phyloP scores from a whole-genome alignment of 2,113 vertebrate genomes.

The Chrysochloris asiatica region DNA sequence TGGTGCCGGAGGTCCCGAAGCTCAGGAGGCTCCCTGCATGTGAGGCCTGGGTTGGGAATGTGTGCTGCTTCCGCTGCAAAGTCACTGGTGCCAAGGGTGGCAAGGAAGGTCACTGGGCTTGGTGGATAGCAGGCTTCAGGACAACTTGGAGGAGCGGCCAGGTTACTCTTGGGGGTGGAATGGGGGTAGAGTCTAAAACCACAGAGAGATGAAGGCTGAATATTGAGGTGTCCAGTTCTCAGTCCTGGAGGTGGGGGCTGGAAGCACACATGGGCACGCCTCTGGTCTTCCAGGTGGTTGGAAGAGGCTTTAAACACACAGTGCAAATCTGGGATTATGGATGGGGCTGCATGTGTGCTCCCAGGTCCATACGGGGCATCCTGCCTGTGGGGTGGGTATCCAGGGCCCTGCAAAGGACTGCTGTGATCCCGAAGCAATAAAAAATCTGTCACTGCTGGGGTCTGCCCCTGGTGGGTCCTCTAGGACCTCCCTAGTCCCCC shows the following conservation, averaged over 20 bases:
- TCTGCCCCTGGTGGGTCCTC: neutral
- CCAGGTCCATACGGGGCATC: neutral
- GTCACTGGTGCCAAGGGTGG: neutral
- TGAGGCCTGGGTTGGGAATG: accelerated
- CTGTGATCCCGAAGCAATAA: neutral
- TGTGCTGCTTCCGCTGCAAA: neutral
- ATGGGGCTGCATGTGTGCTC: neutral
- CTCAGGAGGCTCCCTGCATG: neutral
- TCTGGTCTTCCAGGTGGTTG: neutral
- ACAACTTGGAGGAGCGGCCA: accelerated
- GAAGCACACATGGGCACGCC: neutral
- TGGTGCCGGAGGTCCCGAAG: neutral
- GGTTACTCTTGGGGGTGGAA: neutral
- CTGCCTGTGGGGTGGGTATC: neutral
- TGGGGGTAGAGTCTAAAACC: neutral
- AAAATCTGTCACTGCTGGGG: neutral
- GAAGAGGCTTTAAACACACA: neutral
- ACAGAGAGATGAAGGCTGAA: neutral
- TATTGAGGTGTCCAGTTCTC: neutral
- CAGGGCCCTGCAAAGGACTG: neutral
- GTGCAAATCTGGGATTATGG: neutral
- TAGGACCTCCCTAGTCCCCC: neutral
- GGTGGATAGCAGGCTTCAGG: neutral
- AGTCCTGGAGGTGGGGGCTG: neutral
- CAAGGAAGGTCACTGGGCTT: neutral